Evolutionary conservation across 2,888 invertebrate species (phyloP), one percentile per base, ranked within the genome.

Genomic region (Portevinia maculata): DNA sequence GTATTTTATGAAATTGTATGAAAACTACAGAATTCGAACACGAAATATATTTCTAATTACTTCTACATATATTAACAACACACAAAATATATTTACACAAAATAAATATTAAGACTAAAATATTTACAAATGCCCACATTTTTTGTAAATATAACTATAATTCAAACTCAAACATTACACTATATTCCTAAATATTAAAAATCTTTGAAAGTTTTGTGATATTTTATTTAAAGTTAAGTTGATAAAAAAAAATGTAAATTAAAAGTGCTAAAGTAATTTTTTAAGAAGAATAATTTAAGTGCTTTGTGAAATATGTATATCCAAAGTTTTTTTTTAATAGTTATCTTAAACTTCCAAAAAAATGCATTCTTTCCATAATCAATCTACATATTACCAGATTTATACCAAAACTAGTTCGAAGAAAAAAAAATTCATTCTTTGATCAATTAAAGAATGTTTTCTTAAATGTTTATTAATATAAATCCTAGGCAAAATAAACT

Each of bases 191-290:
- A 9, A 46, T 34, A 62, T 70, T 44, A 78, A 50, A 21, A 19
- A 62, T 62, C 17, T 55, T 52, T 69, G n/a, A 50, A 70, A 52
- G 71, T 81, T 81, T 71, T 81, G 81, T 81, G 81, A 81, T 81
- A 81, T 81, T 76, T 81, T 75, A 59, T 67, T 74, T 74, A 52
- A 71, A 37, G 41, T 62, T 69, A 69, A 64, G 62, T 55, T 59
- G 4, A 19, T 46, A 15, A 55, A 46, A 55, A 48, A 30, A 52
- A 17, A 37, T 30, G 9, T 30, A 44, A 53, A 17, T 21, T 21
- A 46, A 30, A 53, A 24, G 9, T 13, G 48, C 50, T 64, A 9
- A 37, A 9, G 13, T 28, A 21, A 37, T 13, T 1, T 62, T 41
- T 19, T 34, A 62, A 17, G 28, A 37, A 74, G 48, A 17, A 30